Conservation (phyloP, 2,888 invertebrate genomes). For the Bhutanitis thaidina region DNA sequence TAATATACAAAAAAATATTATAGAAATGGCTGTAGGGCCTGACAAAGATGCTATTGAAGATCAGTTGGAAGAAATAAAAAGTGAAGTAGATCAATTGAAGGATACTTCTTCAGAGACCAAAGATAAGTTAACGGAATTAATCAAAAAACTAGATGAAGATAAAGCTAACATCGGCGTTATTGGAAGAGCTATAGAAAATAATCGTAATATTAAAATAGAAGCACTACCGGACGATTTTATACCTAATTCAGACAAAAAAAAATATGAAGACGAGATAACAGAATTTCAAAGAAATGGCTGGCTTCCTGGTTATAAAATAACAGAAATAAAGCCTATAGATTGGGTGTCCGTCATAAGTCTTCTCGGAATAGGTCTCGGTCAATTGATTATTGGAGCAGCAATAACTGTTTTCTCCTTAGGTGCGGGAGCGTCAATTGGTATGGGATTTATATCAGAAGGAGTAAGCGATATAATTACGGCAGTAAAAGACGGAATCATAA, state of each 20-base stretch:
- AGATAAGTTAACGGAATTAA: not conserved
- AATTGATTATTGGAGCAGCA: conserved; percentile 21
- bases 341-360: conserved; percentile 20
- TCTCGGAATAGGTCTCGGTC: conserved; percentile 20
- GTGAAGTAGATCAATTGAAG: not conserved
- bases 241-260: conserved; percentile 6
- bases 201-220: conserved; percentile 18
- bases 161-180: conserved; percentile 18
- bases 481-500: conserved; percentile 23
- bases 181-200: conserved; percentile 15
- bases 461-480: conserved; percentile 23
- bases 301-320: conserved; percentile 19
- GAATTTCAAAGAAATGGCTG: conserved; percentile 22
- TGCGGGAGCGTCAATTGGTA: conserved; percentile 17
- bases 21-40: conserved; percentile 22
- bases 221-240: conserved; percentile 11
- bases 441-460: conserved; percentile 21
- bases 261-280: conserved; percentile 17
- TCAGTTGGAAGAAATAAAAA: conserved; percentile 1
- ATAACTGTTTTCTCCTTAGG: conserved; percentile 20
- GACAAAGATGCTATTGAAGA: conserved; percentile 8
- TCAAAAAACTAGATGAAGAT: conserved; percentile 5
- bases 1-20: conserved; percentile 19
- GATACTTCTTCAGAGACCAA: not conserved
- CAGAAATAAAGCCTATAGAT: conserved; percentile 23